Evolutionary conservation across 2,113 vertebrate species (phyloP).

Genomic region (Lepus europaeus): DNA sequence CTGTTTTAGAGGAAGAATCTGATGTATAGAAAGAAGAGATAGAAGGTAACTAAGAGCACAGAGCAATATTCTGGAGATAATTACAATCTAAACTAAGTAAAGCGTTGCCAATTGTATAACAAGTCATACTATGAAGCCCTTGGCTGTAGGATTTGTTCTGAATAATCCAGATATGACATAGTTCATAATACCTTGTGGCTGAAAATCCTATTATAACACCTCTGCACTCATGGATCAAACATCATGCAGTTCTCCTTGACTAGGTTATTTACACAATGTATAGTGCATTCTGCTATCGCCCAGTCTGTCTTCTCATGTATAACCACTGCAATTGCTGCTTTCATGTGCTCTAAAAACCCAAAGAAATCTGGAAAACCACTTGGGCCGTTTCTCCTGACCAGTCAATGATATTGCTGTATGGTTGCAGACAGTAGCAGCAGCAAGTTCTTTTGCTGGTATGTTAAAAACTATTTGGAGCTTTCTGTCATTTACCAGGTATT

Average conservation of each 20-base stretch:
- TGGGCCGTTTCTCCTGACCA: background rate
- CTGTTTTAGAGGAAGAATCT: background rate
- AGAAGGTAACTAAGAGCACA: background rate
- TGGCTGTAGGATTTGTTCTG: background rate
- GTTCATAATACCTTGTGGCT: background rate
- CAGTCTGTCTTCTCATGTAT: background rate
- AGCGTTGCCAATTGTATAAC: background rate
- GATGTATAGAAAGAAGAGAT: background rate
- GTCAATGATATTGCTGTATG: background rate
- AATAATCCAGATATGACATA: background rate
- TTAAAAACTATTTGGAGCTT: background rate
- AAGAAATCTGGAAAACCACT: background rate
- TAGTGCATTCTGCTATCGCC: background rate
- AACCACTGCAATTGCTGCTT: background rate
- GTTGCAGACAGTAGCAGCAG: background rate
- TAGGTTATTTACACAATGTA: background rate
- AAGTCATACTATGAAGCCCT: background rate
- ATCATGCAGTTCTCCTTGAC: background rate
- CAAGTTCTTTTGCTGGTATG: background rate
- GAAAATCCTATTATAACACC: background rate
- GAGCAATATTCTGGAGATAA: background rate
- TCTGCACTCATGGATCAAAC: background rate
- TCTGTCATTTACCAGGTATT: background rate
- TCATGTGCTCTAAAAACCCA: background rate
- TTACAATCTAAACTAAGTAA: background rate